phyloP scores from a whole-genome alignment of 2,888 invertebrate genomes.

The Micoletzkya japonica region DNA sequence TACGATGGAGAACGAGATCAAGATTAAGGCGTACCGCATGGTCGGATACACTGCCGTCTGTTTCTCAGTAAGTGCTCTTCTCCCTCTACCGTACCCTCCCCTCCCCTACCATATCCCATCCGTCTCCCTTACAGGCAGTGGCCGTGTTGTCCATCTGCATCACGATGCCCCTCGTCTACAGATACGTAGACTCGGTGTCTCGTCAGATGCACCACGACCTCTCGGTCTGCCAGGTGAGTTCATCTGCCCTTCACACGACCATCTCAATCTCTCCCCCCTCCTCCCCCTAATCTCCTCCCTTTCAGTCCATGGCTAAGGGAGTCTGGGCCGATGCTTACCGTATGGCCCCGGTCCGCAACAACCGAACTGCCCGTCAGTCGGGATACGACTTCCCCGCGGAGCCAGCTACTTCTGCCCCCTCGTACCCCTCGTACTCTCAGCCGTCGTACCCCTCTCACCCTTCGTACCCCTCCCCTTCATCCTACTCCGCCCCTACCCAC shows the following conservation, averaged over 20 bases:
- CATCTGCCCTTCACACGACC: too few relatives aligned
- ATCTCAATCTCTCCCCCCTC: neutral
- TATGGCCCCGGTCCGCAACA: constrained; percentile 12
- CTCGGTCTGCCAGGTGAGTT: constrained; percentile 10
- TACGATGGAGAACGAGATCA: constrained; percentile 30
- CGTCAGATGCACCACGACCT: constrained; percentile 29
- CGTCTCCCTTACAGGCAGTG: constrained; percentile 20
- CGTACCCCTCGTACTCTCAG: neutral
- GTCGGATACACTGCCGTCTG: constrained; percentile 28
- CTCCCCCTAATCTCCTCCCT: neutral
- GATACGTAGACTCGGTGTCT: constrained; percentile 26
- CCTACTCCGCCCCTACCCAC: constrained; percentile 8
- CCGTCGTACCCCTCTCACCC: constrained; percentile 1
- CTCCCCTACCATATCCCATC: too few relatives aligned
- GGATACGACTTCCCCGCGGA: constrained; percentile 14
- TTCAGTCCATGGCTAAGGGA: constrained; percentile 24
- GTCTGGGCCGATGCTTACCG: constrained; percentile 24
- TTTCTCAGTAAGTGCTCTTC: constrained; percentile 21
- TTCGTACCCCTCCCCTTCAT: neutral
- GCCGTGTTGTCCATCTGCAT: constrained; percentile 29
- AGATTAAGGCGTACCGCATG: constrained; percentile 29
- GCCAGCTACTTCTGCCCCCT: neutral
- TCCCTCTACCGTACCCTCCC: too few relatives aligned
- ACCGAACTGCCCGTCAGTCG: constrained; percentile 28
- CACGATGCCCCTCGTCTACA: constrained; percentile 24